Evolutionary conservation across 1,140 invertebrate genomes (phyloP).

Genomic region (Oppia nitens): DNA sequence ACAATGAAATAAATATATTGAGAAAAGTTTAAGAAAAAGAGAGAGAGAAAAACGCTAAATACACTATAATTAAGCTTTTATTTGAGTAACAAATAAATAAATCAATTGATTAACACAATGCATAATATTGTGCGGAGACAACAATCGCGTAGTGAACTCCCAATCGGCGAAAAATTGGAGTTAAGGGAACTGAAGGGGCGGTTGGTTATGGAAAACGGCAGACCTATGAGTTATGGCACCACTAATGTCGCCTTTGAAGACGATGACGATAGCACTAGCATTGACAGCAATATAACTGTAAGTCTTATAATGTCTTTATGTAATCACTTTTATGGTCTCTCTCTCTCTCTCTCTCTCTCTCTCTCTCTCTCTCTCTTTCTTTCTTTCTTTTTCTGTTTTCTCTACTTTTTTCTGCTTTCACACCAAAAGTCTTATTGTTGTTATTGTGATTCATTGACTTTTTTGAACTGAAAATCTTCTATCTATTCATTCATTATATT

Average conservation of each 20-base stretch:
- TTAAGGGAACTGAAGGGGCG: conserved; percentile 64
- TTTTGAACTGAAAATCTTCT: too few relatives aligned
- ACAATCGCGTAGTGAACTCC: conserved; percentile 18
- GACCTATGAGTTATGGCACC: conserved; percentile 45
- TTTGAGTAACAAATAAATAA: neutral
- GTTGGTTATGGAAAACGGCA: conserved; percentile 43
- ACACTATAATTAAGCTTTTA: neutral
- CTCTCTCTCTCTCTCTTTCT: neutral
- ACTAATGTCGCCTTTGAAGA: conserved; percentile 64
- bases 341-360: neutral
- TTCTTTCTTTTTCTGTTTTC: neutral
- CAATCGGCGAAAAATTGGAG: conserved; percentile 33
- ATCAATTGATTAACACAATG: conserved; percentile 13
- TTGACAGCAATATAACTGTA: conserved; percentile 31
- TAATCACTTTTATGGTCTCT: too few relatives aligned
- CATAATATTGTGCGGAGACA: conserved; percentile 22
- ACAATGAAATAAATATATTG: too few relatives aligned
- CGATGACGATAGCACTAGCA: conserved; percentile 38
- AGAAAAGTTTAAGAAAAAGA: too few relatives aligned
- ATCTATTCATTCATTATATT: too few relatives aligned
- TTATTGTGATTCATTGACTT: too few relatives aligned
- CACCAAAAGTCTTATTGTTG: too few relatives aligned
- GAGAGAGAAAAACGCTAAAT: too few relatives aligned
- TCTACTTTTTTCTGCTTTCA: neutral
- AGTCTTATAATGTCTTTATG: neutral